Evolutionary conservation across 2,888 invertebrate genomes (phyloP), one percentile per base, ranked within the genome.

Genomic region (Allacma fusca): DNA sequence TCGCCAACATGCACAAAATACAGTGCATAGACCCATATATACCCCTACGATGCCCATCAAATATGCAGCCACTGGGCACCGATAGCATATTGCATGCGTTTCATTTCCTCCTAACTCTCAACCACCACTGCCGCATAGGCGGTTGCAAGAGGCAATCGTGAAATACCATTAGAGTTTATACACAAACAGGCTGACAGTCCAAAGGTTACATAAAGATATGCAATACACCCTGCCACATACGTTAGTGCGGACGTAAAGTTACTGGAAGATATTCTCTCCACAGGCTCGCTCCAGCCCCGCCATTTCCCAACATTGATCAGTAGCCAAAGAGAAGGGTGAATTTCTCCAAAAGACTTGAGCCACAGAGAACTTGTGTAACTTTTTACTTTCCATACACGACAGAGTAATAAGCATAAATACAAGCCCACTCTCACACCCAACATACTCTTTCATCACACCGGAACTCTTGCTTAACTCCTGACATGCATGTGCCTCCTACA

Each of bases 51-150:
- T 26, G 24, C 24, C 29, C 40, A 73, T 65, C 34, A 64, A 59
- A 73, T 73, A 73, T 73, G 34, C 64, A 73, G 59, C 64, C 64
- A 73, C 34, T 24, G 50, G 71, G 64, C 62, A 71, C 24, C n/a
- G 62, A 24, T 24, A 24, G 24, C 62, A 62, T 62, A 62, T 69
- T 69, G 68, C 68, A 21, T 69, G 43, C 43, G 5, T 16, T 16
- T 50, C 2, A 12, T 50, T 50, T 16, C n/a, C 50, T n/a, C 50
- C 50, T 19, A 50, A 50, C n/a, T 50, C 50, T 50, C 50, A 34
- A 9, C 34, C 4, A 34, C 34, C 34, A 9, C 9, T 34, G 34
- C 50, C n/a, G n/a, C 50, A 50, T 50, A 50, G n/a, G 16, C 2
- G n/a, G 7, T 13, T 19, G n/a, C 1, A 50, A 50, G 50, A 50